Evolutionary conservation across 2,113 vertebrate genomes (phyloP).

Genomic region (Amblyornis subalaris): DNA sequence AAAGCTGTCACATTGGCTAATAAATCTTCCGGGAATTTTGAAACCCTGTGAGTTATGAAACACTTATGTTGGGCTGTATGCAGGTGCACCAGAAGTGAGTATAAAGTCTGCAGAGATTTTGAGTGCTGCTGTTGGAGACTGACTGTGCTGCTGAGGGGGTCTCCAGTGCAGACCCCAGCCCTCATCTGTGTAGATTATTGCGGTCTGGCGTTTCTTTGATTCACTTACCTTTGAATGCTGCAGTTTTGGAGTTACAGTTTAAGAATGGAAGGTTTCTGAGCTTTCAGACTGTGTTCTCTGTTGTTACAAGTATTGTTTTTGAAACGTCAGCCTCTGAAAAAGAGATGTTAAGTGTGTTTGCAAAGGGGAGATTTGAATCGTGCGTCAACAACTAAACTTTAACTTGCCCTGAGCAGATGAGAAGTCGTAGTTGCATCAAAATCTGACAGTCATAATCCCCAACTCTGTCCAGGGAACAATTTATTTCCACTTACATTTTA

Average conservation of each 20-base stretch:
- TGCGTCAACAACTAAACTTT: background rate
- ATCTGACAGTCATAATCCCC: background rate
- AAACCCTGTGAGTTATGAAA: background rate
- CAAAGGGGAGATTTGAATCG: background rate
- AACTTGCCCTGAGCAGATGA: background rate
- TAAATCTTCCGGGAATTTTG: conserved; percentile 2
- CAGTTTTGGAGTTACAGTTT: background rate
- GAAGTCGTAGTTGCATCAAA: background rate
- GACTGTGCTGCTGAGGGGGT: background rate
- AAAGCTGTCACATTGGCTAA: background rate
- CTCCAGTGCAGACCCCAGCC: background rate
- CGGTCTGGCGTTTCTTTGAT: background rate
- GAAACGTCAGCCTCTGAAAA: background rate
- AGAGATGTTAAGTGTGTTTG: background rate
- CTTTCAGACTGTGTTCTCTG: background rate
- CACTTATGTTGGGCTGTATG: background rate
- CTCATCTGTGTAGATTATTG: background rate
- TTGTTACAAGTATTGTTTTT: background rate
- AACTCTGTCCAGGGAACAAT: background rate
- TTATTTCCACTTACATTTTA: background rate
- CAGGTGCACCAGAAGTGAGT: background rate
- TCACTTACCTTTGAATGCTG: background rate
- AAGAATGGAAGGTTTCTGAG: background rate
- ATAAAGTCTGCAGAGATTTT: background rate
- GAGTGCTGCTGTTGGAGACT: background rate